These are phyloP conservation scores for Exaiptasia diaphana DNA, from an alignment of 64 coral and sea anemone species.

Conservation along the genomic window DNA sequence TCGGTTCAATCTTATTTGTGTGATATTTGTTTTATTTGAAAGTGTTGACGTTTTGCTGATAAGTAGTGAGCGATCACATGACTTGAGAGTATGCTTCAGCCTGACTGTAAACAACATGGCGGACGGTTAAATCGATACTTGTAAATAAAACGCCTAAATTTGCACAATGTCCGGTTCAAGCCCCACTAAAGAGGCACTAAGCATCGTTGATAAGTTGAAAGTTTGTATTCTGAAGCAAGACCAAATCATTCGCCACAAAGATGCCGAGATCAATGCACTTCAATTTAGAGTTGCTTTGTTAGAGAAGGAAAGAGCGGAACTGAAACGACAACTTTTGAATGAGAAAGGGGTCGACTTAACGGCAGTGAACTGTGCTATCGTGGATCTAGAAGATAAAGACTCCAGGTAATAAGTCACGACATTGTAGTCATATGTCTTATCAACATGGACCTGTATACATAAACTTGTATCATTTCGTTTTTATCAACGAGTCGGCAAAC, in stretches of 20 bases:
- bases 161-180: constrained; percentile 30
- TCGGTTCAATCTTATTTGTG: no score
- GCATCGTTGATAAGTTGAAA: constrained; percentile 42
- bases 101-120: constrained; percentile 71
- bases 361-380: background rate
- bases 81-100: background rate
- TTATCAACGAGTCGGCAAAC: no score
- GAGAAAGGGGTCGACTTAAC: constrained; percentile 16
- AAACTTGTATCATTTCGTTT: no score
- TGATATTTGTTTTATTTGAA: no score
- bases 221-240: constrained; percentile 66
- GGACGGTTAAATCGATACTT: constrained; percentile 2
- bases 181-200: constrained; percentile 41
- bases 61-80: background rate
- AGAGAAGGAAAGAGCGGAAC: constrained; percentile 48
- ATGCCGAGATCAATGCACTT: constrained; percentile 29
- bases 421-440: no score
- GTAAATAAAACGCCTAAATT: background rate
- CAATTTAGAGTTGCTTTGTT: constrained; percentile 6
- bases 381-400: background rate
- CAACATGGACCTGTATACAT: no score
- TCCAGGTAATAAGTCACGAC: no score
- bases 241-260: constrained; percentile 38
- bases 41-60: no score
- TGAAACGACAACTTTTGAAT: constrained; percentile 1